Conservation (phyloP, 92 coral and sea anemone species). For the Bergia puertoricense region DNA sequence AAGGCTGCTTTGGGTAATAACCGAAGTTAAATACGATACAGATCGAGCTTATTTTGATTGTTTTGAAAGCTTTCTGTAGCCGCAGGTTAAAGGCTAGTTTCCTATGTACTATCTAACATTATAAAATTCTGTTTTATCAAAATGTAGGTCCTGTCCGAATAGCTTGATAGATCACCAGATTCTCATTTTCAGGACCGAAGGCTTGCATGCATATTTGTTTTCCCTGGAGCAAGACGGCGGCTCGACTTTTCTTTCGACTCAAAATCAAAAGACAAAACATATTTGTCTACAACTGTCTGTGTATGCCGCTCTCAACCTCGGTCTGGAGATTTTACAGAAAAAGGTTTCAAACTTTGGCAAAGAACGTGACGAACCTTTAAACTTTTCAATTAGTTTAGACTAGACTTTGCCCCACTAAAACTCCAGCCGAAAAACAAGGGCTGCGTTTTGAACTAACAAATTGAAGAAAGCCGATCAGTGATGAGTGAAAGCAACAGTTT, state of each 20-base stretch:
- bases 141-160: slow-evolving; percentile 27
- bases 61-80: neutral
- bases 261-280: slow-evolving; percentile 7
- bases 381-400: neutral
- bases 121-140: slow-evolving; percentile 25
- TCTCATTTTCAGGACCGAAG: slow-evolving; percentile 8
- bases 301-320: slow-evolving; percentile 3
- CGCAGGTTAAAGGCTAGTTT: slow-evolving; percentile 1
- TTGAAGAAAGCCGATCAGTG: neutral
- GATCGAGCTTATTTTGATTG: slow-evolving; percentile 20
- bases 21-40: slow-evolving; percentile 7
- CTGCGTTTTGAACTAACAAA: neutral
- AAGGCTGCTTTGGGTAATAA: slow-evolving; percentile 5
- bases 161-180: slow-evolving; percentile 30
- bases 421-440: neutral
- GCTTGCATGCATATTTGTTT: slow-evolving; percentile 13
- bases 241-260: slow-evolving; percentile 14
- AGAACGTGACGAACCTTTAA: neutral
- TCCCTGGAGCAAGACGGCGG: slow-evolving; percentile 7
- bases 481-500: neutral
- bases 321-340: slow-evolving; percentile 3
- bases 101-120: slow-evolving; percentile 6
- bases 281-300: neutral
- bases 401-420: neutral
- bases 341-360: slow-evolving; percentile 1